Evolutionary conservation across 2,113 vertebrate genomes (phyloP).

Genomic region (Neopipo cinnamomea): DNA sequence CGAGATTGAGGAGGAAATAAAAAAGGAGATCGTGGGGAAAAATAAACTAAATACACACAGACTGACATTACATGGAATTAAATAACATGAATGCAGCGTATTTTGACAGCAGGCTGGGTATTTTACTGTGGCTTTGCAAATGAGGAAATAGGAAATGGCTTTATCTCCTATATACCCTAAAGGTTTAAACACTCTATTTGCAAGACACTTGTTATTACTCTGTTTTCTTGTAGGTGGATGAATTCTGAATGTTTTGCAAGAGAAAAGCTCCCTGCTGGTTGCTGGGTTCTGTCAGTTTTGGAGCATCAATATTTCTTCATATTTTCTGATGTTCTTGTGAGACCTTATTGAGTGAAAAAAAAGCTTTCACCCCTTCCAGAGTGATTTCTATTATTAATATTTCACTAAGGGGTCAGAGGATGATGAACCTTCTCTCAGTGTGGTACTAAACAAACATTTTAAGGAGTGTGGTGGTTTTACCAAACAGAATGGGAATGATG

Average conservation of each 20-base stretch:
- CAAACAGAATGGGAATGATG: background rate
- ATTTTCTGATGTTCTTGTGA: background rate
- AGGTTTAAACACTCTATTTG: background rate
- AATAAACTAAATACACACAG: background rate
- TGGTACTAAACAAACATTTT: conserved; percentile 29
- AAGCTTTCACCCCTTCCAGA: background rate
- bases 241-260: background rate
- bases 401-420: conserved; percentile 1
- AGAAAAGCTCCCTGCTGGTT: background rate
- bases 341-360: background rate
- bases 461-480: background rate
- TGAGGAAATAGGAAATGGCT: background rate
- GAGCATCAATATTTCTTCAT: background rate
- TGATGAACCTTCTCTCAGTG: background rate
- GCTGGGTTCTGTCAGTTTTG: background rate
- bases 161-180: background rate
- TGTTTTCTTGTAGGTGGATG: background rate
- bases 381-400: conserved; percentile 37
- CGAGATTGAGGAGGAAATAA: background rate
- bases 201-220: background rate
- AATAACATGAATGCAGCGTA: background rate
- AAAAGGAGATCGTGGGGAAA: background rate
- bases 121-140: background rate
- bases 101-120: background rate
- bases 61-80: background rate